phyloP scores from a whole-genome alignment of 2,113 vertebrate genomes.

The Calidris pygmaea region DNA sequence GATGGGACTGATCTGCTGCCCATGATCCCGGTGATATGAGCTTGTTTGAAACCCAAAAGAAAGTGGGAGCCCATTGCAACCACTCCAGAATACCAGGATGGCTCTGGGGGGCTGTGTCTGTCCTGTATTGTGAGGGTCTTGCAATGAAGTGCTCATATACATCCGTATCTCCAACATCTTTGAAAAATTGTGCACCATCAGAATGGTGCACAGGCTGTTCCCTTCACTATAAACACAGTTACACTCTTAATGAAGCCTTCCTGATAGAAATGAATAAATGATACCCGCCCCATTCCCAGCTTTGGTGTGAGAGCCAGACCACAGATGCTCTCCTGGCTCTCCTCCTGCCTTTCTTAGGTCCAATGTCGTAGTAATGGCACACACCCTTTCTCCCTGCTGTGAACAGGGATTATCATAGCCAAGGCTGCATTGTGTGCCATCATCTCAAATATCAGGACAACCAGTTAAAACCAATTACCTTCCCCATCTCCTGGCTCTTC shows the following conservation, averaged over 20 bases:
- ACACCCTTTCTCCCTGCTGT: background rate
- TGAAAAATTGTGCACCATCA: background rate
- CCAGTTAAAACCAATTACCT: background rate
- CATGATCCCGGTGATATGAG: background rate
- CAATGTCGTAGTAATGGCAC: background rate
- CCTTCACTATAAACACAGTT: background rate
- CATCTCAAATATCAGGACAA: background rate
- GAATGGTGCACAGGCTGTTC: background rate
- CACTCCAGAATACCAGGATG: background rate
- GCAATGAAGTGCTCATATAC: background rate
- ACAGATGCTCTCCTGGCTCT: background rate
- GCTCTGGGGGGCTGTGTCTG: background rate
- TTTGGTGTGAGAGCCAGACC: background rate
- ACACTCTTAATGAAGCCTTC: background rate
- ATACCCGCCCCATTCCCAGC: background rate
- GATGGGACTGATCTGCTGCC: background rate
- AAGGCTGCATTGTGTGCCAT: background rate
- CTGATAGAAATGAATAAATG: background rate
- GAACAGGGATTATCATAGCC: background rate
- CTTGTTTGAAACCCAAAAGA: background rate
- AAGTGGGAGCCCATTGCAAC: background rate
- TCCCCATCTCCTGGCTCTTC: background rate
- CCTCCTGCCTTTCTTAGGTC: background rate
- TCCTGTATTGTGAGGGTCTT: fast-evolving
- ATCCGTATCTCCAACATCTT: background rate